phyloP scores from a whole-genome alignment of 2,113 vertebrate genomes.

The Mystacornis crossleyi region DNA sequence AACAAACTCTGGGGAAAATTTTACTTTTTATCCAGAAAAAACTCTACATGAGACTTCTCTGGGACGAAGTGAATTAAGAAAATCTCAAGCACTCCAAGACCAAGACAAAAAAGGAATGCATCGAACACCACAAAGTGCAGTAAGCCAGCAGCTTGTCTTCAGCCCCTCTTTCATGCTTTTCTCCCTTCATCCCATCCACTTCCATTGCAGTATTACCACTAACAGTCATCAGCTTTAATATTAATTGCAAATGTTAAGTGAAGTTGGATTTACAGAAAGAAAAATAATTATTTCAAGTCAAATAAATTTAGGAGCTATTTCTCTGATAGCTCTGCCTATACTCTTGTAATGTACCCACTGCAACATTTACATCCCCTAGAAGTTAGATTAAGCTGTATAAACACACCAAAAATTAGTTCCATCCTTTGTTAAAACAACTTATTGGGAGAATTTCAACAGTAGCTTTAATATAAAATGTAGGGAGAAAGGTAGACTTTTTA shows the following conservation, averaged over 20 bases:
- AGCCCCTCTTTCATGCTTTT: background rate
- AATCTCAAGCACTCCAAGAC: background rate
- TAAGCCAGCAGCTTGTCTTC: background rate
- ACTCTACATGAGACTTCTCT: background rate
- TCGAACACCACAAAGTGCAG: background rate
- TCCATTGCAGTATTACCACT: background rate
- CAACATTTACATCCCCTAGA: background rate
- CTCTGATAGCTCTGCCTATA: background rate
- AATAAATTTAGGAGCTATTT: background rate
- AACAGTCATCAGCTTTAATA: background rate
- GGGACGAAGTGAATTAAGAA: background rate
- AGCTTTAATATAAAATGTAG: background rate
- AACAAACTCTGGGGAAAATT: background rate
- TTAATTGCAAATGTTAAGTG: background rate
- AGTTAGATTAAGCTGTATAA: background rate
- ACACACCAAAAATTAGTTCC: background rate
- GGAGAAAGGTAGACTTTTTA: rapidly evolving
- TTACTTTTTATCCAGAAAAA: background rate
- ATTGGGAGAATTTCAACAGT: background rate
- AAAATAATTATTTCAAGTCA: background rate
- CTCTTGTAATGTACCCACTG: background rate
- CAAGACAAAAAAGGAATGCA: background rate
- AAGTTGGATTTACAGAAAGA: background rate
- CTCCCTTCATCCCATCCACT: background rate
- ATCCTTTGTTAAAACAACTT: background rate